These are phyloP conservation scores for Neofelis nebulosa DNA, from an alignment of 2,113 vertebrate species.

Conservation along the genomic window DNA sequence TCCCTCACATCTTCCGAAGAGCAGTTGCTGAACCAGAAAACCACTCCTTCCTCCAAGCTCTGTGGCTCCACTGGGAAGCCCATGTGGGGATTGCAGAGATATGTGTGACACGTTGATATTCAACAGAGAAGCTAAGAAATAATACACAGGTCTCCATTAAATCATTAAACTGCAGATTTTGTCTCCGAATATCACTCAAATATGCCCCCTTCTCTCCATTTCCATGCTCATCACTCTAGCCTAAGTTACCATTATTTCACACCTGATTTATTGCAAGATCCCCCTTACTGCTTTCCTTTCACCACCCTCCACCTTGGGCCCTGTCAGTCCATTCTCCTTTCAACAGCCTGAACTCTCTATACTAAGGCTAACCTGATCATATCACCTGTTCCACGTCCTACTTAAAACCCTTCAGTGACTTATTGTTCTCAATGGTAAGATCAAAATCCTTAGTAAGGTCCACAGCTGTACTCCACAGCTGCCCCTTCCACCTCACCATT, in stretches of 20 bases:
- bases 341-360: not conserved
- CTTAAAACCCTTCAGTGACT: not conserved
- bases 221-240: fast-evolving
- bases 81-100: not conserved
- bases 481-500: not conserved
- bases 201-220: not conserved
- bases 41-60: not conserved
- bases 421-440: not conserved
- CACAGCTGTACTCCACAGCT: not conserved
- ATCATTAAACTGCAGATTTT: not conserved
- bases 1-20: not conserved
- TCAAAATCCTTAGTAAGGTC: not conserved
- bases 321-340: not conserved
- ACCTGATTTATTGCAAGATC: too few species aligned
- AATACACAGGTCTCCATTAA: not conserved
- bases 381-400: not conserved
- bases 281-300: not conserved
- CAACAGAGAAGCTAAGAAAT: not conserved
- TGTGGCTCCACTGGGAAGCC: not conserved
- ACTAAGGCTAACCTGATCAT: not conserved
- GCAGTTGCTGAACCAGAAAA: not conserved
- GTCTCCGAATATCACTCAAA: not conserved
- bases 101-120: not conserved
- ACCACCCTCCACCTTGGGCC: not conserved
- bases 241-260: not conserved